Evolutionary conservation across 1,140 invertebrate species (phyloP).

Genomic region (Apis cerana): DNA sequence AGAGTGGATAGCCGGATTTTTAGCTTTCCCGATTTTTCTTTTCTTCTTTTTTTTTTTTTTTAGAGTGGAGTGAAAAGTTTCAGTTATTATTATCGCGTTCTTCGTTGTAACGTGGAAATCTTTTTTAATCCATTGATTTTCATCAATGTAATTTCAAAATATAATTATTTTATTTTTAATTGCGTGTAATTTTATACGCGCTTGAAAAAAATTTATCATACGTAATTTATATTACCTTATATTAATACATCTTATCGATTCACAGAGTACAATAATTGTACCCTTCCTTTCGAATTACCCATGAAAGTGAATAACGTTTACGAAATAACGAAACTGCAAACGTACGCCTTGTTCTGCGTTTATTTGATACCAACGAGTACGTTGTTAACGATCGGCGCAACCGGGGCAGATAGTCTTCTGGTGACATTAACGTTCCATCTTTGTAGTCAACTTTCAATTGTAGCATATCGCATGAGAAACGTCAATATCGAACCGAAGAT

Average conservation of each 20-base stretch:
- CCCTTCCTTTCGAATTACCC: slow-evolving; percentile 46
- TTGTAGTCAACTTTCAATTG: slow-evolving; percentile 48
- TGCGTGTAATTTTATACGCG: no score
- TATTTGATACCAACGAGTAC: slow-evolving; percentile 38
- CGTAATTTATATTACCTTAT: not conserved
- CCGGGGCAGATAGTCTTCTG: slow-evolving; percentile 46
- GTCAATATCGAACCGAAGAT: slow-evolving; percentile 10
- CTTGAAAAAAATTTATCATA: no score
- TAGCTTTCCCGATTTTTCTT: not conserved
- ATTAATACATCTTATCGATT: slow-evolving; percentile 3
- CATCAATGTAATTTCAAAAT: no score
- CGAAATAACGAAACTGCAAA: slow-evolving; percentile 34
- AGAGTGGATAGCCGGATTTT: not conserved
- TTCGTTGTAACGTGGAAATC: no score
- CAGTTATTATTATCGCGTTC: not conserved
- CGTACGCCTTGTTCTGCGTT: slow-evolving; percentile 48
- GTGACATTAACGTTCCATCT: slow-evolving; percentile 50
- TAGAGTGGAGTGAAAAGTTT: no score
- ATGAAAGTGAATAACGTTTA: slow-evolving; percentile 39
- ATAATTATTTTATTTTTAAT: no score
- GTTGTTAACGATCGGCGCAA: slow-evolving; percentile 45
- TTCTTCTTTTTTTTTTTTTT: not conserved
- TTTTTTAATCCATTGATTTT: no score
- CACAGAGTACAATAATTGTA: slow-evolving; percentile 53
- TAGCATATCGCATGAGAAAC: slow-evolving; percentile 25